These are phyloP conservation scores for Aplysina aerophoba DNA, from an alignment of 37 sponge, comb jelly and placozoan genomes.

Conservation along the genomic window DNA sequence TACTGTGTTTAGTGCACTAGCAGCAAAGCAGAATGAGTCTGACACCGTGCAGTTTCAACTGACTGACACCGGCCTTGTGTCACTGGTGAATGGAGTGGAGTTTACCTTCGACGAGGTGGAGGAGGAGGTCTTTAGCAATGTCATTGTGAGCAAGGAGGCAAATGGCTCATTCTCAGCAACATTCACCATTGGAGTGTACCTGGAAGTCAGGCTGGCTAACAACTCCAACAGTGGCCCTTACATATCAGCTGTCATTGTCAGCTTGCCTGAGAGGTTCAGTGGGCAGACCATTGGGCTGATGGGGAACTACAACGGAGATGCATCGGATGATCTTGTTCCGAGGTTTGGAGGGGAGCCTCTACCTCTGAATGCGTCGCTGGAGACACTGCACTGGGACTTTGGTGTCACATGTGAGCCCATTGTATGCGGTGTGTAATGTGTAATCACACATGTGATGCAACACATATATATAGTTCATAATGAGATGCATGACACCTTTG, in stretches of 20 bases:
- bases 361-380: slow-evolving; percentile 33
- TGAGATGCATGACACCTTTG: too few species aligned
- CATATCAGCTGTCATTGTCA: slow-evolving; percentile 22
- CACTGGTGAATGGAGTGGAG: slow-evolving; percentile 11
- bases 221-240: neutral
- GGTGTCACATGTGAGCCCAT: slow-evolving; percentile 38
- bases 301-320: slow-evolving; percentile 38
- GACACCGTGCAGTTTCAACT: slow-evolving; percentile 41
- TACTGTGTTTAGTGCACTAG: slow-evolving; percentile 68
- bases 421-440: neutral
- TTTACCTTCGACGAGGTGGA: slow-evolving; percentile 20
- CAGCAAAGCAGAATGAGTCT: slow-evolving; percentile 40
- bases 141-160: slow-evolving; percentile 13
- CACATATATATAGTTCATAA: too few species aligned
- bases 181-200: slow-evolving; percentile 29
- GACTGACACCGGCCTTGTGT: neutral
- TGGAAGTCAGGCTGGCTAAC: slow-evolving; percentile 6
- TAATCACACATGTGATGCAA: too few species aligned
- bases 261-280: slow-evolving; percentile 6
- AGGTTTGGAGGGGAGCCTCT: neutral
- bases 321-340: slow-evolving; percentile 36
- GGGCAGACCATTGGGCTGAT: slow-evolving; percentile 26
- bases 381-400: slow-evolving; percentile 34
- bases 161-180: slow-evolving; percentile 25
- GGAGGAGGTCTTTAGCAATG: slow-evolving; percentile 19